phyloP scores from a whole-genome alignment of 2,113 vertebrate species.

The Pangasianodon gigas region DNA sequence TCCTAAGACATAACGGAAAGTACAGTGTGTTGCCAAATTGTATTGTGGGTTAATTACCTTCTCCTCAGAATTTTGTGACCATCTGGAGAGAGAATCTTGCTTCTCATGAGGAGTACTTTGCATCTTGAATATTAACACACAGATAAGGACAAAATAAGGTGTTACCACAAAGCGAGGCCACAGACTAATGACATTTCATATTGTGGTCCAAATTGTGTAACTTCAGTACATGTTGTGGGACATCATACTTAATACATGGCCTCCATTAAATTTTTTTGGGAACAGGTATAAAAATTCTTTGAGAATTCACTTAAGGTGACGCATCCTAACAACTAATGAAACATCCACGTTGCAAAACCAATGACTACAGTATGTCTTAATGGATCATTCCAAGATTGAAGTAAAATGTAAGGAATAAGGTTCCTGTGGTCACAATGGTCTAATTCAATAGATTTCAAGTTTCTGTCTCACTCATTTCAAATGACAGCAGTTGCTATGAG shows the following conservation, averaged over 20 bases:
- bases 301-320: not conserved
- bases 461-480: not conserved
- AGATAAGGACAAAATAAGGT: not conserved
- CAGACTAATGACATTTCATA: not conserved
- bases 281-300: not conserved
- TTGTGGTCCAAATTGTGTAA: not conserved
- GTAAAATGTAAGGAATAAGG: not conserved
- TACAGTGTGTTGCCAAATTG: not conserved
- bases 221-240: not conserved
- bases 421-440: not conserved
- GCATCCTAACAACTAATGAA: not conserved
- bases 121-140: conserved; percentile 56
- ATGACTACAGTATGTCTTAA: not conserved
- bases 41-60: conserved; percentile 60
- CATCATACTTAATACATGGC: not conserved
- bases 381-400: not conserved
- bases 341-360: not conserved
- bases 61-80: conserved; percentile 55
- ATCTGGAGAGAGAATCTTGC: conserved; percentile 58
- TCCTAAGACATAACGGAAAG: not conserved
- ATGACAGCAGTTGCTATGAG: not conserved
- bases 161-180: not conserved
- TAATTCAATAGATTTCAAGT: not conserved
- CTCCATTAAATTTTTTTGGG: not conserved
- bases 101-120: conserved; percentile 66